phyloP scores from a whole-genome alignment of 2,797 vertebrate species.

The Malurus leucopterus region DNA sequence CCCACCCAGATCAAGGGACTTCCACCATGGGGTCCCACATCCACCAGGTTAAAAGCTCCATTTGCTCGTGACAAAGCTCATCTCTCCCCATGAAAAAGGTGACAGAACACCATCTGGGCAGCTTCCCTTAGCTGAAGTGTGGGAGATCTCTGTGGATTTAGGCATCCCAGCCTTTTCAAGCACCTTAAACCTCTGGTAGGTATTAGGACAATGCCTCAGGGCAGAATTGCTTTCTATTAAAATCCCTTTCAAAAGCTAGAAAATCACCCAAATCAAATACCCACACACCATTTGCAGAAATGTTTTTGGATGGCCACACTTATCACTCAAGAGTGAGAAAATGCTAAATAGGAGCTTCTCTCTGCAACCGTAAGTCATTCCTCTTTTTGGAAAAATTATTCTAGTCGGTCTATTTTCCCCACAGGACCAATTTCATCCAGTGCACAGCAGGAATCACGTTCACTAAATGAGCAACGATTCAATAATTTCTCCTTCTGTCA shows the following conservation, averaged over 20 bases:
- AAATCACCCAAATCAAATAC: neutral
- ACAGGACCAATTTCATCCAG: conserved; percentile 17
- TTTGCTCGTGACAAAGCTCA: fast-evolving
- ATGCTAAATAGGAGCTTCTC: neutral
- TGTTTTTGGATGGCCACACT: neutral
- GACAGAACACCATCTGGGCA: neutral
- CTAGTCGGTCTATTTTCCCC: conserved; percentile 15
- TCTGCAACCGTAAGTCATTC: neutral
- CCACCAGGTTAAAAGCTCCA: neutral
- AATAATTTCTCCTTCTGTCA: conserved; percentile 51
- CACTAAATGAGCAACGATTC: conserved; percentile 36
- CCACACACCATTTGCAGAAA: neutral
- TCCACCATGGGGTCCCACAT: neutral
- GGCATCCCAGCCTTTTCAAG: neutral
- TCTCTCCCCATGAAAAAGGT: neutral
- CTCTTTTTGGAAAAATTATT: conserved; percentile 14
- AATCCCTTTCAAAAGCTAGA: neutral
- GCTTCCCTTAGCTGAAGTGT: neutral
- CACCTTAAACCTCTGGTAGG: neutral
- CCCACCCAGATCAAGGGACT: neutral
- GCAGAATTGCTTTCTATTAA: neutral
- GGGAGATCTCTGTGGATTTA: neutral
- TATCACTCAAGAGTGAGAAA: neutral
- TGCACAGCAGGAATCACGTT: neutral
- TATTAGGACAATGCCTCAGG: neutral